Percentiles rank a stretch among this genome's conserved stretches.
These are phyloP conservation scores for Mnemiopsis leidyi DNA, from an alignment of 37 sponge, comb jelly and placozoan species.

Conservation along the genomic window DNA sequence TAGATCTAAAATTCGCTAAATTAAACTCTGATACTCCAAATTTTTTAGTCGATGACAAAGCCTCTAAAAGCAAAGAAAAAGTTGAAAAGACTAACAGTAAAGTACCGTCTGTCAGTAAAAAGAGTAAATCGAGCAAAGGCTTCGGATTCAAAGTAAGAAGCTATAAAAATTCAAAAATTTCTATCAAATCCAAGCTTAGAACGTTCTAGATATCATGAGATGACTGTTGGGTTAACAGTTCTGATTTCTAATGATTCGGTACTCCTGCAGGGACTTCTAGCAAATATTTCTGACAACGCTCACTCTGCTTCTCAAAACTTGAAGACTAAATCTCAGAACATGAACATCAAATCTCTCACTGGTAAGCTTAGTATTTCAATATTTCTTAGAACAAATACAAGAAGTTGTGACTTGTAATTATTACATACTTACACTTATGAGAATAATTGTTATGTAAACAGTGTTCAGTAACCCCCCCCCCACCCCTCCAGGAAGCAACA, in stretches of 20 bases:
- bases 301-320: neutral
- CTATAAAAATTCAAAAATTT: neutral
- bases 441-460: no score
- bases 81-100: neutral
- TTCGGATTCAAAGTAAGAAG: neutral
- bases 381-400: no score
- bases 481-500: neutral
- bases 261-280: slow-evolving; percentile 40
- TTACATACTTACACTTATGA: no score
- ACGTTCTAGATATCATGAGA: neutral
- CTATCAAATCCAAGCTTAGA: neutral
- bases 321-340: slow-evolving; percentile 22
- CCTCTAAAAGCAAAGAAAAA: neutral
- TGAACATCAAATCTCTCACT: neutral
- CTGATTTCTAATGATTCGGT: no score
- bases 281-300: slow-evolving; percentile 14
- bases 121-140: neutral
- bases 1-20: no score
- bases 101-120: neutral
- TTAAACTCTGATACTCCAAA: no score
- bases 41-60: neutral
- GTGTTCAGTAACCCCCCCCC: neutral
- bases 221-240: neutral
- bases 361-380: no score
- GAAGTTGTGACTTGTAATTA: no score